Evolutionary conservation across 2,888 invertebrate species (phyloP).

Genomic region (Cinara cedri): DNA sequence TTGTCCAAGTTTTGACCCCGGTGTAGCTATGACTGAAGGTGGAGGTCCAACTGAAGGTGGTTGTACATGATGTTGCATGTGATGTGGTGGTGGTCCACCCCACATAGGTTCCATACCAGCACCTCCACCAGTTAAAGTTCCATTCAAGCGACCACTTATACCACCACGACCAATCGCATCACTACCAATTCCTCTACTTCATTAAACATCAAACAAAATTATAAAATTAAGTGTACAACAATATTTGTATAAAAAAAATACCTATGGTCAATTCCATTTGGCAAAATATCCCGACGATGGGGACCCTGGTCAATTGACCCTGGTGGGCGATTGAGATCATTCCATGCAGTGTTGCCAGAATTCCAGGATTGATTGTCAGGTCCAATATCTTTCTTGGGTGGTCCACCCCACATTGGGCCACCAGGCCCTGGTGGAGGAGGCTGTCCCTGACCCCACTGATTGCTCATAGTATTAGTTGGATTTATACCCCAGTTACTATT

Average conservation of each 20-base stretch:
- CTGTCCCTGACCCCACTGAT: slow-evolving; percentile 53
- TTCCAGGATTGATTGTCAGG: slow-evolving; percentile 54
- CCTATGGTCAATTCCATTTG: slow-evolving; percentile 55
- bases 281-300: slow-evolving; percentile 51
- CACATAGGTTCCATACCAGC: slow-evolving; percentile 71
- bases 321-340: slow-evolving; percentile 55
- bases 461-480: slow-evolving; percentile 40
- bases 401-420: slow-evolving; percentile 55
- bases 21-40: slow-evolving; percentile 59
- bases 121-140: slow-evolving; percentile 61
- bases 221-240: not conserved
- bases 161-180: slow-evolving; percentile 74
- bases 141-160: slow-evolving; percentile 82
- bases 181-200: slow-evolving; percentile 66
- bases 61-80: slow-evolving; percentile 61
- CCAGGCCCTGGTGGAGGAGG: slow-evolving; percentile 52
- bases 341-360: slow-evolving; percentile 54
- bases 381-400: slow-evolving; percentile 53
- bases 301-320: slow-evolving; percentile 54
- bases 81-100: slow-evolving; percentile 72
- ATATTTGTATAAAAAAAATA: slow-evolving; percentile 4
- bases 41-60: slow-evolving; percentile 59
- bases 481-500: slow-evolving; percentile 53
- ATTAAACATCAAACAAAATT: slow-evolving; percentile 1
- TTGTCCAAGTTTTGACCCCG: slow-evolving; percentile 56